Evolutionary conservation across 1,140 invertebrate genomes (phyloP).

Genomic region (Drosophila sproati): DNA sequence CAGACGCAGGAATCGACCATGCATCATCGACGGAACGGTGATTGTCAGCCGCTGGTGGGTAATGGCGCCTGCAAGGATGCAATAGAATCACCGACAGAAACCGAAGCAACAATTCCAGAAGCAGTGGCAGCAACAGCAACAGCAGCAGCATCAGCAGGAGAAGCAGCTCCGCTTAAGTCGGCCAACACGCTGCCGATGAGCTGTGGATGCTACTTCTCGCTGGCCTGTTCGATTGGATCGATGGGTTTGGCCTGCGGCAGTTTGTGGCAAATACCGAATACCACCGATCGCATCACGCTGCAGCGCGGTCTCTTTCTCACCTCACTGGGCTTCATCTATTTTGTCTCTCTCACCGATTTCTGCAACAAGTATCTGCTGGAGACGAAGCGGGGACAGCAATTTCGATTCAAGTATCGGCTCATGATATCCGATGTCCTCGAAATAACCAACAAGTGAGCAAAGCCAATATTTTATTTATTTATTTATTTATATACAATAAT

Average conservation of each 20-base stretch:
- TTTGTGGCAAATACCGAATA: slow-evolving; percentile 78
- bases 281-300: slow-evolving; percentile 85
- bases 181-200: slow-evolving; percentile 20
- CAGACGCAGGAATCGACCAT: slow-evolving; percentile 19
- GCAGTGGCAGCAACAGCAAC: neutral
- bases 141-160: neutral
- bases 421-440: slow-evolving; percentile 88
- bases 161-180: neutral
- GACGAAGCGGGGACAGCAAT: slow-evolving; percentile 86
- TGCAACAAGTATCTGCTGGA: slow-evolving; percentile 86
- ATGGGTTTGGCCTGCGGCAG: slow-evolving; percentile 82
- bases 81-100: neutral
- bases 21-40: slow-evolving; percentile 32
- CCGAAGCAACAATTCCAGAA: neutral
- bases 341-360: slow-evolving; percentile 87
- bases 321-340: slow-evolving; percentile 87
- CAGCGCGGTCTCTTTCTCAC: slow-evolving; percentile 86
- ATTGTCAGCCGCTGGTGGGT: slow-evolving; percentile 28
- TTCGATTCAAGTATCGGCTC: slow-evolving; percentile 87
- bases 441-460: slow-evolving; percentile 89
- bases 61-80: slow-evolving; percentile 28
- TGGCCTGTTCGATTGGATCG: slow-evolving; percentile 83
- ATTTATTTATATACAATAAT: neutral
- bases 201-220: slow-evolving; percentile 77
- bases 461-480: neutral